A percentile compares a stretch with the other conserved stretches of the same genome.
These are phyloP conservation scores for Anguilla pacifica DNA, from an alignment of 2,797 vertebrate genomes.

Conservation along the genomic window DNA sequence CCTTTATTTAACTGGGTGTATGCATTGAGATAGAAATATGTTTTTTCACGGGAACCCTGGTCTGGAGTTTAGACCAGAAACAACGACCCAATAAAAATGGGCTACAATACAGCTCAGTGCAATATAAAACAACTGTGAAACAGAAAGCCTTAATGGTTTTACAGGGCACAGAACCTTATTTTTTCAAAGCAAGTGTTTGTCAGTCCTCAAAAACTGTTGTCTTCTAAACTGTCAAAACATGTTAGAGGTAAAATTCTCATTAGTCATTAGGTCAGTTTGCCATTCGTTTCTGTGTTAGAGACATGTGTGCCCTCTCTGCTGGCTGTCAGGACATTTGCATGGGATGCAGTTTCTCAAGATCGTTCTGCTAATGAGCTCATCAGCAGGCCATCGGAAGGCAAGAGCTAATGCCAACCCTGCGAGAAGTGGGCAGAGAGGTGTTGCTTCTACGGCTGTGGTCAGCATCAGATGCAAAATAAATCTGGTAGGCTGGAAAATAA, in stretches of 20 bases:
- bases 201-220: not conserved
- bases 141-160: not conserved
- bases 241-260: not conserved
- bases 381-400: not conserved
- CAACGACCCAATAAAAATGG: not conserved
- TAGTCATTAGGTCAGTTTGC: not conserved
- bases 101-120: not conserved
- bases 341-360: constrained; percentile 13
- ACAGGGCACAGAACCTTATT: not conserved
- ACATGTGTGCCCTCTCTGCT: not conserved
- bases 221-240: too few species aligned
- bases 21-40: too few species aligned
- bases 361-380: constrained; percentile 1
- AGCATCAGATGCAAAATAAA: not conserved
- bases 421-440: not conserved
- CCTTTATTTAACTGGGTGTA: not conserved
- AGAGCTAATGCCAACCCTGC: not conserved
- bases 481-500: not conserved
- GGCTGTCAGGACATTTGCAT: not conserved
- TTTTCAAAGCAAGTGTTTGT: not conserved
- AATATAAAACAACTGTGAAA: not conserved
- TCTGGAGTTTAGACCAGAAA: too few species aligned
- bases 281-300: not conserved
- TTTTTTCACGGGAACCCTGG: too few species aligned
- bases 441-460: not conserved